A percentile compares a stretch with the other conserved stretches of the same genome.
phyloP scores from a whole-genome alignment of 2,113 vertebrate genomes.

The Deroptyus accipitrinus region DNA sequence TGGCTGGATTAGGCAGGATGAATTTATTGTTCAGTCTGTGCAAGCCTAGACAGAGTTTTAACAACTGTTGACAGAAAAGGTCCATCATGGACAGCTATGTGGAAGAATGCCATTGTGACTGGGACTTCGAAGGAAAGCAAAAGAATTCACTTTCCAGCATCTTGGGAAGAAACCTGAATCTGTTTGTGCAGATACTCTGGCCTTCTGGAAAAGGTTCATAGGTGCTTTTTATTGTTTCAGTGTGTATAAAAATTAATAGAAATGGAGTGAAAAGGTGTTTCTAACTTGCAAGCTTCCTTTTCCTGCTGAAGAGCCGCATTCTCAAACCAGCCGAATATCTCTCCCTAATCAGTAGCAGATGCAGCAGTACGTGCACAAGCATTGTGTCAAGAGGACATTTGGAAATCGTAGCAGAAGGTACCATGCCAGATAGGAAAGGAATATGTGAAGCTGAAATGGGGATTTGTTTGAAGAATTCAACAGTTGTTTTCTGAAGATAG shows the following conservation, averaged over 20 bases:
- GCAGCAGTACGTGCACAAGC: constrained; percentile 22
- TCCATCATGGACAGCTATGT: not conserved
- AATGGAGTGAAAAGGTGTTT: not conserved
- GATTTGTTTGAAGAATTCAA: constrained; percentile 18
- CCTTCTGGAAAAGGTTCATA: not conserved
- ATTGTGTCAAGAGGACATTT: constrained; percentile 42
- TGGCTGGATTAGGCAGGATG: not conserved
- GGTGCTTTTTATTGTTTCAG: not conserved
- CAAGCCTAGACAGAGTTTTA: constrained; percentile 5
- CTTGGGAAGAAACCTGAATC: not conserved
- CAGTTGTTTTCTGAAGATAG: constrained; percentile 23
- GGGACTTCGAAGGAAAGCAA: not conserved
- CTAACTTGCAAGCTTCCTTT: constrained; percentile 27
- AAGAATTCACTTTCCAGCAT: not conserved
- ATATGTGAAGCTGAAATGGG: constrained; percentile 23
- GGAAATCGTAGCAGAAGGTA: constrained; percentile 34
- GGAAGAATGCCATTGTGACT: not conserved
- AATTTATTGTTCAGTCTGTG: not conserved
- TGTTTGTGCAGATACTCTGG: not conserved
- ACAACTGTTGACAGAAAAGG: not conserved
- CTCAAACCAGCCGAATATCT: constrained; percentile 12
- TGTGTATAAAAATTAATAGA: not conserved
- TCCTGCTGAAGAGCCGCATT: not conserved
- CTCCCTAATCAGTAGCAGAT: constrained; percentile 66
- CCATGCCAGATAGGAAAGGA: constrained; percentile 55